Evolutionary conservation across 2,888 invertebrate genomes (phyloP).

Genomic region (Cordilura impudica): DNA sequence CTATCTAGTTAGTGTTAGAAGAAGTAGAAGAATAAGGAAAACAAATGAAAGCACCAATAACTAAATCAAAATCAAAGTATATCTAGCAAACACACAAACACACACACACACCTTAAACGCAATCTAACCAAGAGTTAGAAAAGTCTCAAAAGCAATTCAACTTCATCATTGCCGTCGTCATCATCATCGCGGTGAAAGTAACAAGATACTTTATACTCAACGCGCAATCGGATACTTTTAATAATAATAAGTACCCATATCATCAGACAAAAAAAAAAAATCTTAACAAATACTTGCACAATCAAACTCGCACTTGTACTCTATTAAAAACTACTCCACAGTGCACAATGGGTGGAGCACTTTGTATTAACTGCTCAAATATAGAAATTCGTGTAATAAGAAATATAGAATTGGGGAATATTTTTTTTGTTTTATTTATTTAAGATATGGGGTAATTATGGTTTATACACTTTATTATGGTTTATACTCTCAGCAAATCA

Average conservation of each 20-base stretch:
- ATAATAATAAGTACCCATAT: constrained; percentile 58
- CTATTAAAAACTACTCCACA: neutral
- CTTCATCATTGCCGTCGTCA: constrained; percentile 8
- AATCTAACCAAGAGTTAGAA: constrained; percentile 21
- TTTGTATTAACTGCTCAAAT: too few species aligned
- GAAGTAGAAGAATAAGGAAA: constrained; percentile 18
- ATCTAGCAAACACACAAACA: too few species aligned
- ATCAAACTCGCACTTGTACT: constrained; percentile 36
- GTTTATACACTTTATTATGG: too few species aligned
- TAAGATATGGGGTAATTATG: too few species aligned
- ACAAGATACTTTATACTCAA: constrained; percentile 63
- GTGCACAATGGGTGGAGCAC: neutral
- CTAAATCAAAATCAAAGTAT: constrained; percentile 43
- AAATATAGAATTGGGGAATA: too few species aligned
- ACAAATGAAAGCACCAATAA: neutral
- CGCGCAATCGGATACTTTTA: constrained; percentile 56
- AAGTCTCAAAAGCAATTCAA: constrained; percentile 31
- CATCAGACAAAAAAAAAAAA: constrained; percentile 25
- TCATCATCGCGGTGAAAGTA: constrained; percentile 64
- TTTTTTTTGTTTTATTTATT: too few species aligned
- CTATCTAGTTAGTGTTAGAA: neutral
- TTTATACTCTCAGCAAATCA: too few species aligned
- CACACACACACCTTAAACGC: constrained; percentile 44
- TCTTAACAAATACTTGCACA: constrained; percentile 23
- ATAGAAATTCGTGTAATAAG: too few species aligned